A percentile compares a stretch with the other conserved stretches of the same genome.
Conservation (phyloP, 2,113 vertebrate genomes). For the Calyptomena viridis region DNA sequence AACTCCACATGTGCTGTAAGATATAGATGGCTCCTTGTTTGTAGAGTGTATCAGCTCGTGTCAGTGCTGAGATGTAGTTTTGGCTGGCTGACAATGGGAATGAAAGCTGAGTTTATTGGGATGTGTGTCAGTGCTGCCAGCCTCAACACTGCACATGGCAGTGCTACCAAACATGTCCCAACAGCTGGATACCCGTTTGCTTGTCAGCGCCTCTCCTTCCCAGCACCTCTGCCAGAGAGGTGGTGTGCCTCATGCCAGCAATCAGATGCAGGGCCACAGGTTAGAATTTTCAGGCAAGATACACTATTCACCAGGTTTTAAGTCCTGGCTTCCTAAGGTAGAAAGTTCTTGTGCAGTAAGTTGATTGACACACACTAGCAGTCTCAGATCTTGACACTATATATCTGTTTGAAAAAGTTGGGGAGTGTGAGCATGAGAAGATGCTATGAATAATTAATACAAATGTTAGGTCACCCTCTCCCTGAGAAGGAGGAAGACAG, state of each 20-base stretch:
- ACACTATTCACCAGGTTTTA: neutral
- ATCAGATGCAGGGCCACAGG: neutral
- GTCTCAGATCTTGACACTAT: neutral
- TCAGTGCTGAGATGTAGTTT: neutral
- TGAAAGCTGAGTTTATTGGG: neutral
- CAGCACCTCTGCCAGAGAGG: neutral
- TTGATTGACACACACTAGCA: neutral
- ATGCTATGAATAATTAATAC: neutral
- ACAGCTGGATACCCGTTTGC: neutral
- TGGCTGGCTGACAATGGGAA: neutral
- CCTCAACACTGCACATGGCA: fast-evolving
- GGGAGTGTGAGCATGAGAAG: neutral
- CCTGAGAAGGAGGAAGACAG: neutral
- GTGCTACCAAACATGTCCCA: fast-evolving
- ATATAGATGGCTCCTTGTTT: neutral
- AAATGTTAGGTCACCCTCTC: neutral
- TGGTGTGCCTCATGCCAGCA: neutral
- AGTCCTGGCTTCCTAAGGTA: neutral
- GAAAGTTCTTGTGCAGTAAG: neutral
- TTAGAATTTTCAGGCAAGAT: neutral
- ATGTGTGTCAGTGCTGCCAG: neutral
- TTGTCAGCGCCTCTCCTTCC: neutral
- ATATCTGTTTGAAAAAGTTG: neutral
- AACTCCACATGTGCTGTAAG: neutral
- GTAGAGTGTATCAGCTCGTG: neutral